Percentiles rank a stretch among this genome's conserved stretches.
phyloP scores from a whole-genome alignment of 2,797 vertebrate species.

The Anabacerthia variegaticeps region DNA sequence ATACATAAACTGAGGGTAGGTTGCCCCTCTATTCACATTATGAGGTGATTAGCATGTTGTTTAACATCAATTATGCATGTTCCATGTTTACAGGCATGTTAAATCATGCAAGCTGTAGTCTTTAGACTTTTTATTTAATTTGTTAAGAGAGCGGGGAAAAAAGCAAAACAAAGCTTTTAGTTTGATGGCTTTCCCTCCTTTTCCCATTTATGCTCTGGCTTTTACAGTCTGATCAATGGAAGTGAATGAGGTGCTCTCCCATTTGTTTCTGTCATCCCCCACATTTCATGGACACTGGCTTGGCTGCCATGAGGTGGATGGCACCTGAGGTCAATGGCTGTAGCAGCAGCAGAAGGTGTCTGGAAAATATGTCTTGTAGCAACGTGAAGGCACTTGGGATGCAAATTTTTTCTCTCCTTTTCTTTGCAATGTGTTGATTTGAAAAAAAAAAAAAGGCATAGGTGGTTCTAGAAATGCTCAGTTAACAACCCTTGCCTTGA shows the following conservation, averaged over 20 bases:
- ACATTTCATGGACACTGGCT: fast-evolving
- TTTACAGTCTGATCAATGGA: neutral
- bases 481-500: neutral
- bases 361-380: neutral
- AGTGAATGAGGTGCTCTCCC: neutral
- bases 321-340: neutral
- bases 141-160: neutral
- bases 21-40: neutral
- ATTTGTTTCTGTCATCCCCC: neutral
- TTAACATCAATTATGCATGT: constrained; percentile 65
- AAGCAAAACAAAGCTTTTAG: neutral
- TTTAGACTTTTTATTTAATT: constrained; percentile 49
- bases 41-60: constrained; percentile 62
- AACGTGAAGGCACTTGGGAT: neutral
- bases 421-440: neutral
- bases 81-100: constrained; percentile 49
- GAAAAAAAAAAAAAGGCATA: too few relatives aligned
- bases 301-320: neutral
- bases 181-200: neutral
- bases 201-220: neutral
- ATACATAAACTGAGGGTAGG: constrained; percentile 28
- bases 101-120: constrained; percentile 63
- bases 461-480: neutral
- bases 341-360: neutral
- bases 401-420: neutral